Evolutionary conservation across 92 coral and sea anemone species (phyloP), one percentile per base, ranked within the genome.

Genomic region (Epizoanthus scotinus): DNA sequence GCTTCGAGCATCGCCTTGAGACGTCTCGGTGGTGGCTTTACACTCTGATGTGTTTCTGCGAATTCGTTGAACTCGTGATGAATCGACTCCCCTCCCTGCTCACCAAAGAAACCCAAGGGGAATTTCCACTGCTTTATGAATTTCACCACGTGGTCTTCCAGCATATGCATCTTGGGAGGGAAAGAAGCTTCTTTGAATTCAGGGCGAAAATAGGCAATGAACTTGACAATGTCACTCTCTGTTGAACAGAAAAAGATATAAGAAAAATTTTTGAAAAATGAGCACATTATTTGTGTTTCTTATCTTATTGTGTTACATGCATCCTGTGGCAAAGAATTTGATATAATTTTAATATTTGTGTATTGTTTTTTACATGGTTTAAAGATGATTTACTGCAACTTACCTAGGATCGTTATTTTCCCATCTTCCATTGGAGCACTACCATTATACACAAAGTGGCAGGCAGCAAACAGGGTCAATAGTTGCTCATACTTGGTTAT

Each of bases 361-460:
- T 36, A 36, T 36, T 36, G 42, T 4, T 36, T 36, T 36, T 36
- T 4, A 0, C 42, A 36, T 36, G 42, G 42, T 36, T 36, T 36
- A 7, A 36, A 36, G 42, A 36, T 36, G 0, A 36, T 36, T 54
- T 54, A 13, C 59, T 0, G 17, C 59, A 54, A 19, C 59, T 54
- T 54, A 54, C 59, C 59, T 54, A 54, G 59, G 20, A 54, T 8
- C 14, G 59, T 54, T 13, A 54, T 54, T 13, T 54, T 8, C 59
- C 59, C 59, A 0, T 54, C 59, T 54, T 54, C 59, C 59, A 54
- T 54, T 54, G 2, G 59, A 54, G 59, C 59, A 54, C 20, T 54
- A 54, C 59, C 59, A 54, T 54, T 54, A 54, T 54, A 54, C 20
- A 54, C 59, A 54, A 54, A 54, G 59, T 54, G 59, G 59, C 59